These are phyloP conservation scores for Saxidomus purpurata DNA, from an alignment of 1,140 invertebrate genomes.

Conservation along the genomic window DNA sequence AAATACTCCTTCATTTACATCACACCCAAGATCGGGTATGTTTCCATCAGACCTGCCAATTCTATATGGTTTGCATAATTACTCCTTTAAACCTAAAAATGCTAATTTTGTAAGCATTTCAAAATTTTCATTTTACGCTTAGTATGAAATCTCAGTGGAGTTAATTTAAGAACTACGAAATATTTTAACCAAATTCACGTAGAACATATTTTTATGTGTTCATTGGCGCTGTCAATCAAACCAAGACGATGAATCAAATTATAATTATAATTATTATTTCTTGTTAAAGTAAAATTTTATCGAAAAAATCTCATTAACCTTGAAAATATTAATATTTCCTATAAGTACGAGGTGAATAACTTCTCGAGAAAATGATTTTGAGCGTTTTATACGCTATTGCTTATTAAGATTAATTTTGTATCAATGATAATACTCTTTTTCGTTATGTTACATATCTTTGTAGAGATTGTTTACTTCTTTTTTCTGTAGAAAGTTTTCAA, in stretches of 20 bases:
- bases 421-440: background rate
- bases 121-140: constrained; percentile 1
- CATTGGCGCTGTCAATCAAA: background rate
- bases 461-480: too few species aligned
- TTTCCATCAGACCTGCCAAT: background rate
- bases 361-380: background rate
- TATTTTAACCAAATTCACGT: background rate
- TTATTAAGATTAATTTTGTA: background rate
- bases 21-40: background rate
- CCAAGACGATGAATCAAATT: background rate
- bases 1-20: background rate
- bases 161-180: background rate
- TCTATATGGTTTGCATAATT: background rate
- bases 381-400: background rate
- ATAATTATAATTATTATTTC: background rate
- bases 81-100: background rate
- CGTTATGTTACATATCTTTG: background rate
- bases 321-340: background rate
- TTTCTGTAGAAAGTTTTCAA: too few species aligned
- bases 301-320: background rate
- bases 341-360: background rate
- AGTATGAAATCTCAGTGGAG: background rate
- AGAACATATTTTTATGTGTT: background rate
- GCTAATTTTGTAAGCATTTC: background rate
- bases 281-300: background rate